Evolutionary conservation across 2,888 invertebrate species (phyloP), one percentile per base, ranked within the genome.

Genomic region (Zelleria hepariella): DNA sequence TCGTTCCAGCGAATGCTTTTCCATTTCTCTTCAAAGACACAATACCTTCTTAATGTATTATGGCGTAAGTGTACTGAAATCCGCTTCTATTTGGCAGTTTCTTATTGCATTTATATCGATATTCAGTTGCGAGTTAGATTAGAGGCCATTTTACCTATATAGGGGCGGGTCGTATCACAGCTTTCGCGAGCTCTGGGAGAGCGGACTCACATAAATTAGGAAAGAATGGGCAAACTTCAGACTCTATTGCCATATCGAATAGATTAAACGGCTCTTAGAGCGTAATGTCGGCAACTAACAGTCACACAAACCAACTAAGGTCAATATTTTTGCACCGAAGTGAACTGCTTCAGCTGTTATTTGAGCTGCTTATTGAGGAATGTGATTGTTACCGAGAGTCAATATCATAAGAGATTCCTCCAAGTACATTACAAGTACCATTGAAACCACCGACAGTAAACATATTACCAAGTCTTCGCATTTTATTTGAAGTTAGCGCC

Each of bases 141-240:
- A n/a, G n/a, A n/a, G n/a, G n/a, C n/a, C n/a, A n/a, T n/a, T 21
- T 49, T 18, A 8, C 49, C 49, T 5, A 1, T 20, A 65, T 57
- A 52, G 57, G n/a, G 63, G 60, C 58, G 61, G 59, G 64, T 64
- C 64, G 66, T 62, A 64, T 59, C 63, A 62, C 57, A 59, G 58
- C 61, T 62, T 59, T 47, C 61, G 58, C 63, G 60, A 61, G 58
- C 64, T 62, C 62, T 64, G 68, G 65, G 68, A 73, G 67, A 69
- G 68, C 66, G 66, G 65, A 64, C 70, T 62, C 62, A 76, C 75
- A 81, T 86, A 84, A 85, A 83, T 86, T 78, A 77, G 67, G 68
- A 74, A 77, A 75, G 76, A 82, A 86, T 76, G 75, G 80, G 74
- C 75, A 67, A 84, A 86, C 75, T 86, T 85, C 77, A 75, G 80